A percentile compares a stretch with the other conserved stretches of the same genome.
These are phyloP conservation scores for Hedychridium roseum DNA, from an alignment of 2,888 invertebrate genomes.

Conservation along the genomic window DNA sequence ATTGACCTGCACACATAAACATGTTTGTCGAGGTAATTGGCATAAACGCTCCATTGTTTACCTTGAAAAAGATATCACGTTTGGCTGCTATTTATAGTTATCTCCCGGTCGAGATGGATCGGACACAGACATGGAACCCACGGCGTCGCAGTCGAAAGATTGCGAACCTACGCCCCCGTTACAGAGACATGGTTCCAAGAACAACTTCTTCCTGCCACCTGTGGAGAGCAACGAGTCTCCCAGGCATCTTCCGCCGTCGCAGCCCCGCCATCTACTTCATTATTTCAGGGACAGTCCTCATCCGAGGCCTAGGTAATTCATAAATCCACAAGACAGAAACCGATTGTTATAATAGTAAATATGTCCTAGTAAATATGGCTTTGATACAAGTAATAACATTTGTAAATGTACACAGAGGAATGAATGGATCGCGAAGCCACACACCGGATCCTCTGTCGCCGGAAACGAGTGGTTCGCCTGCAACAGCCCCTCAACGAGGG, in stretches of 20 bases:
- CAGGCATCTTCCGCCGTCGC: constrained; percentile 63
- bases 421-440: constrained; percentile 72
- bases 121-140: constrained; percentile 88
- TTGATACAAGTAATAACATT: too few relatives aligned
- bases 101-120: constrained; percentile 85
- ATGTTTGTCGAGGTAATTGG: constrained; percentile 9
- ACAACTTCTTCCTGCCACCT: constrained; percentile 86
- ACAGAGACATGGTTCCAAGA: constrained; percentile 85
- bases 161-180: constrained; percentile 90
- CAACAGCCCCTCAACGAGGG: constrained; percentile 53
- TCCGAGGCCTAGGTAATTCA: constrained; percentile 74
- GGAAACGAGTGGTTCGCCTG: constrained; percentile 66
- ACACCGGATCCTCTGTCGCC: constrained; percentile 71
- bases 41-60: not conserved
- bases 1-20: too few relatives aligned
- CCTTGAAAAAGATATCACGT: not conserved
- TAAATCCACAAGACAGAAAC: too few relatives aligned
- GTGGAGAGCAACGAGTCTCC: constrained; percentile 65
- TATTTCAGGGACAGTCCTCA: constrained; percentile 83
- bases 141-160: constrained; percentile 89
- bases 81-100: constrained; percentile 66
- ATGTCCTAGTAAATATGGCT: too few relatives aligned
- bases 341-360: too few relatives aligned
- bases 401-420: constrained; percentile 65
- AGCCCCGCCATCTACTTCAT: constrained; percentile 65